Percentiles rank a stretch among this genome's conserved stretches.
Evolutionary conservation across 1,140 invertebrate species (phyloP).

Genomic region (Drosophila tsacasi): DNA sequence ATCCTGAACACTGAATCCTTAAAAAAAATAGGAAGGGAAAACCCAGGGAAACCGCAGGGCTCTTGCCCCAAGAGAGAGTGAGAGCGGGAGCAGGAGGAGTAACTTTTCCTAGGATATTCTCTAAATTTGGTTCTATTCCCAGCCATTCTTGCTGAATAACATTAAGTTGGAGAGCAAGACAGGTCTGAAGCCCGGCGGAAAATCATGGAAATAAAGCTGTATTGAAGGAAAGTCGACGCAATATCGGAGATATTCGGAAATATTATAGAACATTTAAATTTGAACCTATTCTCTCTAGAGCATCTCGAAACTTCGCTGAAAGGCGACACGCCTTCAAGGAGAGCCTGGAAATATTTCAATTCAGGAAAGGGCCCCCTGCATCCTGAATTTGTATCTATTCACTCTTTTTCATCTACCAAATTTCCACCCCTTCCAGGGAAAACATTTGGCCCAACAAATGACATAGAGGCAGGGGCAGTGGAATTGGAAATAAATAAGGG

Average conservation of each 20-base stretch:
- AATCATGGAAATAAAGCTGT: neutral
- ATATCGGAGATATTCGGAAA: neutral
- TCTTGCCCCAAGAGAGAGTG: neutral
- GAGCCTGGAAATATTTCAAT: neutral
- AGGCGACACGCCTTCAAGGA: neutral
- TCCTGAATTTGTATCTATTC: conserved; percentile 4
- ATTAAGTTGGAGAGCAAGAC: neutral
- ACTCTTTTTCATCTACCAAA: neutral
- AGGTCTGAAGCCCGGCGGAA: neutral
- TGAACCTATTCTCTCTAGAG: neutral
- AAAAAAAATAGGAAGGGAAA: neutral
- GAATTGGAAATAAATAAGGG: conserved; percentile 60
- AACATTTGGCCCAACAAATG: conserved; percentile 48
- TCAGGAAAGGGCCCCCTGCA: neutral
- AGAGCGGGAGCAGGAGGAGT: neutral
- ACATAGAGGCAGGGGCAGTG: conserved; percentile 24
- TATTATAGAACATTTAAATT: neutral
- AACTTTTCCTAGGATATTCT: neutral
- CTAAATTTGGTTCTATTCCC: neutral
- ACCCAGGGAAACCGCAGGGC: neutral
- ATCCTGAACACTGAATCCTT: neutral
- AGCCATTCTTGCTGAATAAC: neutral
- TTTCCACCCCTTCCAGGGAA: conserved; percentile 17
- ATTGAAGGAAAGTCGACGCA: neutral
- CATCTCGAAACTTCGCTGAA: neutral